Base-by-base conservation (phyloP, 1,140 invertebrate species). In the Radopholus similis region DNA sequence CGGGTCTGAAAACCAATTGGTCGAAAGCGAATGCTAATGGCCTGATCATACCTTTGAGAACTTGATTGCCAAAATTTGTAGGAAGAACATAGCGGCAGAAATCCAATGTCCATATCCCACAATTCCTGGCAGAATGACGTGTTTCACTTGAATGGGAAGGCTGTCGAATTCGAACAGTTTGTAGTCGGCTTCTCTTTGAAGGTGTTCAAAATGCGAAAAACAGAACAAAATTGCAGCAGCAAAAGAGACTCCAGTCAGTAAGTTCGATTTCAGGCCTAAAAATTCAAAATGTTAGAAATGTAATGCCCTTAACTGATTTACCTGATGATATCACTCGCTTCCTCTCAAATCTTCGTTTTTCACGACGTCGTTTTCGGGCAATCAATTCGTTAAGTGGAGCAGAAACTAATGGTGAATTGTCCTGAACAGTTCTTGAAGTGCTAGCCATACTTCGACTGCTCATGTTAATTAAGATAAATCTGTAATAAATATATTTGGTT, bases 141-240 rank as follows among this genome's bases (percentile, higher is more conserved):
- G 23, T 4, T 51, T 21, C 23, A 51, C 8, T 15, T n/a, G 6
- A n/a, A 49, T 49, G 1, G 44, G 26, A 11, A 49, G 9, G n/a
- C 26, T 51, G 3, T 4, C 23, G 11, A 26, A 9, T 26, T 51
- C 47, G 21, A 51, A 26, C 8, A 51, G 23, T 15, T 51, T 51
- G n/a, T 51, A 51, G 15, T 51, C 47, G 11, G 47, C 47, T 26
- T 51, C 47, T 4, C 8, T 4, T 51, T 51, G 47, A 2, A 51
- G 47, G 15, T 51, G 47, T 51, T 51, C 47, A 26, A 51, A 51
- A 51, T 51, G 47, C 23, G 47, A 21, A 26, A 51, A 51, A 51
- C 47, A 51, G 3, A 51, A 28, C 18, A 51, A 51, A 51, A 51
- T 11, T 23, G 47, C 47, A 51, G 47, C 23, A 15, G 18, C 18